Evolutionary conservation across 2,797 vertebrate genomes (phyloP), one percentile per base, ranked within the genome.

Genomic region (Pantherophis alleghaniensis): DNA sequence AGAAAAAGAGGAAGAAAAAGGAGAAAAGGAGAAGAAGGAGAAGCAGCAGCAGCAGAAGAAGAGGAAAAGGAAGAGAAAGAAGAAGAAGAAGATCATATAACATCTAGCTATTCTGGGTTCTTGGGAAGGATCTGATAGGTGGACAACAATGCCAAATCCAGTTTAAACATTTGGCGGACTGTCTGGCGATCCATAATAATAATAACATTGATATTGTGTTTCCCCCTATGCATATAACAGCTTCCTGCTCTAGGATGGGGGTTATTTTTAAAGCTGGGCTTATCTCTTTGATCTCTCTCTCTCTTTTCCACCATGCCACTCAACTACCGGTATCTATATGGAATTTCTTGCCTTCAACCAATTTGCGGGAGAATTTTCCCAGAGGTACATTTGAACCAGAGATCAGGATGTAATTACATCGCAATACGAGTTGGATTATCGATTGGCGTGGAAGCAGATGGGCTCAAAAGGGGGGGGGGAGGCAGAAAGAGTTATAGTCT

Each of bases 1-100:
- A 57, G 14, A 1, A 18, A 0, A 1, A 6, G 18, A 1, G 5
- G 14, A 1, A 56, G 14, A 16, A 16, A 4, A 5, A 5, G 14
- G 0, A 14, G 3, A 56, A 1, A 3, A 56, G 56, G 1, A 57
- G 4, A 5, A 16, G 4, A 2, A 59, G 18, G 0, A 20, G 57
- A 1, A 7, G 56, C 0, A 22, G 59, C 1, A 9, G 22, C 2
- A 10, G 22, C 0, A 1, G 22, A 7, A 11, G 22, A 9, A 11
- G 24, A 3, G 11, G 24, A 61, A 11, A 24, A 11, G 2, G 3
- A 61, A 11, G 60, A 37, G 37, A 32, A 26, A 10, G 22, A 60
- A 37, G 60, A 11, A 9, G 9, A 61, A 11, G 60, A 26, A 10
- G 22, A 61, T 20, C 18, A 61, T 11, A 61, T 7, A 12, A 12